Evolutionary conservation across 2,113 vertebrate genomes (phyloP).

Genomic region (Diadophis punctatus): DNA sequence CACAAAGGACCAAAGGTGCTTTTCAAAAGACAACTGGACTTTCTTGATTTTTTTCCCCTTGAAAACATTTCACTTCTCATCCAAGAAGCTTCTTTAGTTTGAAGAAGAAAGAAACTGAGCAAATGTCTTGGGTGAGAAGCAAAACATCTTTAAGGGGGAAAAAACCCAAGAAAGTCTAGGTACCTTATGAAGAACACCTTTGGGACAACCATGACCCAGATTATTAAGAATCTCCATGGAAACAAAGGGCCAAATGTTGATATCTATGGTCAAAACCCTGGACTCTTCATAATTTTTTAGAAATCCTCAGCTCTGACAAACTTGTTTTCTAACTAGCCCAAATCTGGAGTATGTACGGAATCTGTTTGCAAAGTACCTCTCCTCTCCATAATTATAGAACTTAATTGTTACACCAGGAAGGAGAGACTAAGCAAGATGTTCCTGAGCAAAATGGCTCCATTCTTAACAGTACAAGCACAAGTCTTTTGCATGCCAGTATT

Average conservation of each 20-base stretch:
- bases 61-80: background rate
- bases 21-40: background rate
- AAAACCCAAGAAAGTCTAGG: background rate
- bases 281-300: background rate
- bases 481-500: background rate
- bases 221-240: background rate
- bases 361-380: background rate
- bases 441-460: background rate
- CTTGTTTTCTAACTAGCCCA: background rate
- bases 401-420: background rate
- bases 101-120: background rate
- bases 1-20: background rate
- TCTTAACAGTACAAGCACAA: background rate
- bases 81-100: background rate
- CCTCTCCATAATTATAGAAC: background rate
- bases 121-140: background rate
- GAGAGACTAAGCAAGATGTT: background rate
- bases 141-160: background rate
- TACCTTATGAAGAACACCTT: background rate
- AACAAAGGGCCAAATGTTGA: background rate
- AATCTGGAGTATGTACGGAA: background rate
- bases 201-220: background rate
- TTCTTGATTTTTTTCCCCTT: background rate
- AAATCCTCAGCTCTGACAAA: background rate
- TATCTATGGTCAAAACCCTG: background rate